Conservation (phyloP, 2,888 invertebrate species). For the Sipha maydis region DNA sequence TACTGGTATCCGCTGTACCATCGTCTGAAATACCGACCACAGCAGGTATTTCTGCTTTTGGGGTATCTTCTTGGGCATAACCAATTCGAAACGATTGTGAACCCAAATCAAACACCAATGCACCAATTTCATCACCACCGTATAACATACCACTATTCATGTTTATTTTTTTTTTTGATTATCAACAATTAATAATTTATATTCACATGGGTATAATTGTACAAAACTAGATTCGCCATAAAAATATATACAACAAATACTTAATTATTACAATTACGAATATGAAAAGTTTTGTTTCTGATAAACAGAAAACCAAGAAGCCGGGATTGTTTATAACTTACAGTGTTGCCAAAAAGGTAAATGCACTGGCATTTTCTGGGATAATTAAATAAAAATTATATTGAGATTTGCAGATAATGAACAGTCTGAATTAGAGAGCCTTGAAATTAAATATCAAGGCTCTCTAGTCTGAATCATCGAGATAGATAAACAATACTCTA, state of each 20-base stretch:
- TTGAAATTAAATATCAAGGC: too few species aligned
- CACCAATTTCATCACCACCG: constrained; percentile 98
- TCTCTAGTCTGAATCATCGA: too few species aligned
- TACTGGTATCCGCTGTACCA: constrained; percentile 75
- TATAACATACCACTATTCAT: constrained; percentile 75
- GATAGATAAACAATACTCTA: too few species aligned
- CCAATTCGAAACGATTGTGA: constrained; percentile 90
- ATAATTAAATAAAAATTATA: too few species aligned
- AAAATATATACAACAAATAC: not conserved
- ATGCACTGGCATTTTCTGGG: too few species aligned
- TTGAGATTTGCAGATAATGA: too few species aligned
- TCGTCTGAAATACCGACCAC: constrained; percentile 87
- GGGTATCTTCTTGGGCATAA: constrained; percentile 98
- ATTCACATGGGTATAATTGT: too few species aligned
- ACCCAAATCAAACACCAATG: constrained; percentile 96
- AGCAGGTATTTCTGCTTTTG: constrained; percentile 96
- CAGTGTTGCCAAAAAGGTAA: constrained; percentile 43
- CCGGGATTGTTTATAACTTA: constrained; percentile 39
- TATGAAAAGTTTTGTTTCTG: not conserved
- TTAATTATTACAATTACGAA: not conserved
- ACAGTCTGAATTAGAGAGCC: too few species aligned
- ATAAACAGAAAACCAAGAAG: constrained; percentile 36
- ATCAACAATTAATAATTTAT: not conserved
- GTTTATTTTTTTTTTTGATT: not conserved
- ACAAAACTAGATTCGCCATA: not conserved